A percentile compares a stretch with the other conserved stretches of the same genome.
Conservation (phyloP, 2,888 invertebrate genomes). For the Oxystoma pomonae region DNA sequence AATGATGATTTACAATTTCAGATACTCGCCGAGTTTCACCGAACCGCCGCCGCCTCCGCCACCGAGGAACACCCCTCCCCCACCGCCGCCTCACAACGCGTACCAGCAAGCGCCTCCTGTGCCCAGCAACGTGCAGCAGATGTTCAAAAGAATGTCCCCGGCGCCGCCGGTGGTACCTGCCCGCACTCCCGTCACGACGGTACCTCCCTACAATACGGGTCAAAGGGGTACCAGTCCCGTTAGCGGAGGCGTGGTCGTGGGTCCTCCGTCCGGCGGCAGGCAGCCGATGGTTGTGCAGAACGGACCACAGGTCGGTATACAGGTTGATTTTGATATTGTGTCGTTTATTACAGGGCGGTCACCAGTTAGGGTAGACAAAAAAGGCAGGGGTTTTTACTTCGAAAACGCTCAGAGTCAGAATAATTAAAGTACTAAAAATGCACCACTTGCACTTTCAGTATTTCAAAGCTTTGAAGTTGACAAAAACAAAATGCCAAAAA, state of each 20-base stretch:
- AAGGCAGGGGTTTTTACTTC: too few relatives aligned
- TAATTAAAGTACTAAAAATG: too few relatives aligned
- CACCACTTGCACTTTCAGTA: too few relatives aligned
- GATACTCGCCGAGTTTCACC: slow-evolving; percentile 66
- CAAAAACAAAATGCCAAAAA: too few relatives aligned
- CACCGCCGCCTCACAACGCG: slow-evolving; percentile 56
- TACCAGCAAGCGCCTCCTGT: slow-evolving; percentile 48
- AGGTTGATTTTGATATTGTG: too few relatives aligned
- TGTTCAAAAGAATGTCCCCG: slow-evolving; percentile 74
- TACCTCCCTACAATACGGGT: slow-evolving; percentile 43
- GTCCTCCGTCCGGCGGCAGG: slow-evolving; percentile 50
- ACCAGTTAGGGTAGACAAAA: too few relatives aligned
- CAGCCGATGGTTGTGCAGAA: slow-evolving; percentile 74
- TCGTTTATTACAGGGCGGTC: too few relatives aligned
- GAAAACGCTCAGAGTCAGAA: too few relatives aligned
- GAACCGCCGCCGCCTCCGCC: slow-evolving; percentile 54
- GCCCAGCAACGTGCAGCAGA: slow-evolving; percentile 63
- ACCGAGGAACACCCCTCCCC: slow-evolving; percentile 59
- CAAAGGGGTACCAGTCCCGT: slow-evolving; percentile 64
- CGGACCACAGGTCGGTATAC: slow-evolving; percentile 28
- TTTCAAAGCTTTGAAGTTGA: too few relatives aligned
- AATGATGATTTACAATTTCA: too few relatives aligned
- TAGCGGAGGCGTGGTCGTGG: slow-evolving; percentile 36
- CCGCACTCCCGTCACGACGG: slow-evolving; percentile 63
- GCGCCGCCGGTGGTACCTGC: slow-evolving; percentile 62